Conservation (phyloP, 1,140 invertebrate genomes). For the Drosophila parabipectinata region DNA sequence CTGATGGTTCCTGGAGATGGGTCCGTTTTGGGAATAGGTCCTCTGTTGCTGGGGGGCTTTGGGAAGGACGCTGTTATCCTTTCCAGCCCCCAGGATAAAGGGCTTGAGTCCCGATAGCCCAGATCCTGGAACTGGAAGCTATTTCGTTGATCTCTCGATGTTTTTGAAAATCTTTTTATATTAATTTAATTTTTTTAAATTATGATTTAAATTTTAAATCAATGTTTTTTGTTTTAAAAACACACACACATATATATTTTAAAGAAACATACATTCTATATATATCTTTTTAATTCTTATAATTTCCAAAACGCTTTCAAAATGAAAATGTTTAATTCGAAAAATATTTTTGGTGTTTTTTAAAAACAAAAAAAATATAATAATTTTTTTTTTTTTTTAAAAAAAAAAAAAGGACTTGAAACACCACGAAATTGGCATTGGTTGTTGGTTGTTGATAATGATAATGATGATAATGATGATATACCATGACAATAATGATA, state of each 20-base stretch:
- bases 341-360: slow-evolving; percentile 33
- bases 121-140: slow-evolving; percentile 1
- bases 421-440: slow-evolving; percentile 75
- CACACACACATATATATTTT: slow-evolving; percentile 12
- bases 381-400: slow-evolving; percentile 28
- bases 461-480: slow-evolving; percentile 22
- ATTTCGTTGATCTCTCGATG: slow-evolving; percentile 18
- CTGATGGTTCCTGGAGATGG: background rate
- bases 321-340: slow-evolving; percentile 52
- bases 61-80: background rate
- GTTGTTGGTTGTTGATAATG: slow-evolving; percentile 53
- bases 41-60: background rate
- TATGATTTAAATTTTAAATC: background rate
- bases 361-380: slow-evolving; percentile 8
- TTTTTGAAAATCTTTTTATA: slow-evolving; percentile 25
- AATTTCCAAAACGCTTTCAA: slow-evolving; percentile 30
- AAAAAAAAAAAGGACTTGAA: slow-evolving; percentile 35
- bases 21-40: too few species aligned
- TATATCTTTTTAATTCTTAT: slow-evolving; percentile 14
- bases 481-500: slow-evolving; percentile 23
- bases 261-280: slow-evolving; percentile 1
- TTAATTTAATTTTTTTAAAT: background rate
- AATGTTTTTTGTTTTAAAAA: slow-evolving; percentile 32
- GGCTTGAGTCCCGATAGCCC: background rate
- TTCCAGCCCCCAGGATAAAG: background rate